Evolutionary conservation across 2,888 invertebrate genomes (phyloP).

Genomic region (Synergus itoensis): DNA sequence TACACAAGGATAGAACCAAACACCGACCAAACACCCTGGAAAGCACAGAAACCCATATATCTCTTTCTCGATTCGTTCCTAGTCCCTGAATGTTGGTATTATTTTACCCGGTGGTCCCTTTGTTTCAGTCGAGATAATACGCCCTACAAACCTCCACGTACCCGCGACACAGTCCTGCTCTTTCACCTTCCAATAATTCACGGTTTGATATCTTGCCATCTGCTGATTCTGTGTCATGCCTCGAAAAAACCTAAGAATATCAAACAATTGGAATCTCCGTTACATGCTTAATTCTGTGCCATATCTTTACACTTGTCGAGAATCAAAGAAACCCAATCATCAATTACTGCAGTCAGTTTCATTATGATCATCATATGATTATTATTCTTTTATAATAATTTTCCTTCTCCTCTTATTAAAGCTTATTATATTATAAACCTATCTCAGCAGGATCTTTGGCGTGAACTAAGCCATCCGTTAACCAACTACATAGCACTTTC

Average conservation of each 20-base stretch:
- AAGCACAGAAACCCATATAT: slow-evolving; percentile 62
- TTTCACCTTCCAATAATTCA: slow-evolving; percentile 64
- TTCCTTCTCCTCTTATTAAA: not conserved
- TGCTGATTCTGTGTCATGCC: slow-evolving; percentile 43
- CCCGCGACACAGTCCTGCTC: slow-evolving; percentile 52
- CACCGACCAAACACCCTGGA: slow-evolving; percentile 56
- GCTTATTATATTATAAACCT: not conserved
- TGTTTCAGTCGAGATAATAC: slow-evolving; percentile 75
- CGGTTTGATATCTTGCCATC: slow-evolving; percentile 59
- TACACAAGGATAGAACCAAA: slow-evolving; percentile 44
- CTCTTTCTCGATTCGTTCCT: slow-evolving; percentile 70
- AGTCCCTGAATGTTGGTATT: slow-evolving; percentile 72
- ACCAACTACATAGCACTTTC: not conserved
- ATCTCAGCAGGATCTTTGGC: not conserved
- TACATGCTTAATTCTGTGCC: not conserved
- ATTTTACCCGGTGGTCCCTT: slow-evolving; percentile 72
- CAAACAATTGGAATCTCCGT: not conserved
- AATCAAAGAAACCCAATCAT: too few species aligned
- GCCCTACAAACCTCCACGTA: slow-evolving; percentile 62
- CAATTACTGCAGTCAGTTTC: too few species aligned
- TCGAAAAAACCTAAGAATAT: not conserved
- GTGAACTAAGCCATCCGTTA: not conserved
- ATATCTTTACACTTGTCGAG: not conserved
- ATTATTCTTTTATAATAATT: too few species aligned
- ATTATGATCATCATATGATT: too few species aligned